Evolutionary conservation across 2,888 invertebrate species (phyloP).

Genomic region (Lacanobia oleracea): DNA sequence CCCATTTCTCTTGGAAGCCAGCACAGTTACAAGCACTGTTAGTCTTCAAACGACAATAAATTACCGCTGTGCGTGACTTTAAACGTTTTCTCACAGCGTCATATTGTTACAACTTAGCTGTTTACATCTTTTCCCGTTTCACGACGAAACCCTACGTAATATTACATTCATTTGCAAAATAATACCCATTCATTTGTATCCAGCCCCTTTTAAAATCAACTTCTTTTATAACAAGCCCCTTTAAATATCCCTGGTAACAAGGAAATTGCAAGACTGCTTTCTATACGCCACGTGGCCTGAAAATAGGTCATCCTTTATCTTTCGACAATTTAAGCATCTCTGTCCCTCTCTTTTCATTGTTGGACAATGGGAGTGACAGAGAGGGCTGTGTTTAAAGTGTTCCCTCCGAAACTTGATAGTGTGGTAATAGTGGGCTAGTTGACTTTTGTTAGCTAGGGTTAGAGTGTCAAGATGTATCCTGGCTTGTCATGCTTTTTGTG

Average conservation of each 20-base stretch:
- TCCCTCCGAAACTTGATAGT: slow-evolving; percentile 67
- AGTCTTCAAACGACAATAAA: slow-evolving; percentile 46
- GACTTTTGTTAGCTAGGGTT: slow-evolving; percentile 60
- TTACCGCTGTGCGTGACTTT: slow-evolving; percentile 56
- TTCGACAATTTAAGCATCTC: slow-evolving; percentile 75
- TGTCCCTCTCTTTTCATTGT: slow-evolving; percentile 70
- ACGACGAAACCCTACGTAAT: slow-evolving; percentile 4
- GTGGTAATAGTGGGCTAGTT: slow-evolving; percentile 60
- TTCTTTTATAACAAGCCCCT: slow-evolving; percentile 38
- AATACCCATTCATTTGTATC: slow-evolving; percentile 26
- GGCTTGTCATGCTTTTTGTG: slow-evolving; percentile 53
- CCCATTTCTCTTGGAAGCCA: slow-evolving; percentile 41
- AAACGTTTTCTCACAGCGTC: slow-evolving; percentile 49
- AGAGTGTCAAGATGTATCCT: slow-evolving; percentile 63
- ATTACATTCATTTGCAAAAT: slow-evolving; percentile 31
- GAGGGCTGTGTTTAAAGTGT: slow-evolving; percentile 58
- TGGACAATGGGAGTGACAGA: slow-evolving; percentile 61
- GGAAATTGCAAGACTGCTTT: slow-evolving; percentile 72
- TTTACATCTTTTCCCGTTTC: slow-evolving; percentile 45
- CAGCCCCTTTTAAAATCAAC: slow-evolving; percentile 41
- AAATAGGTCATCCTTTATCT: slow-evolving; percentile 87
- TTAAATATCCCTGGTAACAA: slow-evolving; percentile 51
- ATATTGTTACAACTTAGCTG: slow-evolving; percentile 55
- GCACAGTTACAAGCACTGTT: slow-evolving; percentile 54
- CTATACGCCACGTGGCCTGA: slow-evolving; percentile 82